These are phyloP conservation scores for Eupsittula cactorum DNA, from an alignment of 2,113 vertebrate genomes.

Conservation along the genomic window DNA sequence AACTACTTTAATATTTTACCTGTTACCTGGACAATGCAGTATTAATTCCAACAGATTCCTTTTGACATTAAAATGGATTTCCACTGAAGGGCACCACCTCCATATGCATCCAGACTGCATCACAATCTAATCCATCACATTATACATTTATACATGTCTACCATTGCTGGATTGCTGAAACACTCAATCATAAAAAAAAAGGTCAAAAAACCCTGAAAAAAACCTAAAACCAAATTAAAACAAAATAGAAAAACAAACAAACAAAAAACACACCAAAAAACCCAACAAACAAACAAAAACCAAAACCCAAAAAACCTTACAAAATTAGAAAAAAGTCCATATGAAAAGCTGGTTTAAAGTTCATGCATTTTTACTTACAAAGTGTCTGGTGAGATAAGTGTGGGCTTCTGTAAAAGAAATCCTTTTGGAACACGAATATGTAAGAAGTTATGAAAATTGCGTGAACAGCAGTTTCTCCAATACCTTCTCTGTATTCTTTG, in stretches of 20 bases:
- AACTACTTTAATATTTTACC: slow-evolving; percentile 12
- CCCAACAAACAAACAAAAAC: neutral
- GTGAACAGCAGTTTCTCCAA: slow-evolving; percentile 49
- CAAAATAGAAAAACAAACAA: neutral
- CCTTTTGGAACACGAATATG: slow-evolving; percentile 71
- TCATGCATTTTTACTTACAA: slow-evolving; percentile 73
- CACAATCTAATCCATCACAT: slow-evolving; percentile 74
- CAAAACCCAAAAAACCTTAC: neutral
- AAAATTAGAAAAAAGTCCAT: slow-evolving; percentile 25
- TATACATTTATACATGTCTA: slow-evolving; percentile 76
- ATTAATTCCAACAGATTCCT: slow-evolving; percentile 70
- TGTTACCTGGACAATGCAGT: slow-evolving; percentile 63
- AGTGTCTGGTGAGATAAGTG: slow-evolving; percentile 72
- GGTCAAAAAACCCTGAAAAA: neutral
- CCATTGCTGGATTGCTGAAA: slow-evolving; percentile 67
- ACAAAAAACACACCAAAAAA: neutral
- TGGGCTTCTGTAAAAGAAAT: slow-evolving; percentile 67
- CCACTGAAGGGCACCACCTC: slow-evolving; percentile 72
- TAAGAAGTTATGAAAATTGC: slow-evolving; percentile 64
- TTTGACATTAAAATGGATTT: slow-evolving; percentile 76
- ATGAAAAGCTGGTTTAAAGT: slow-evolving; percentile 76
- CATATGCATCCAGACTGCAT: slow-evolving; percentile 71
- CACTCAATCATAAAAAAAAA: slow-evolving; percentile 56
- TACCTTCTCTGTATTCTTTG: slow-evolving; percentile 55
- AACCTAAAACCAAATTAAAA: neutral